Conservation (phyloP, 2,113 vertebrate genomes). For the Collichthys lucidus region DNA sequence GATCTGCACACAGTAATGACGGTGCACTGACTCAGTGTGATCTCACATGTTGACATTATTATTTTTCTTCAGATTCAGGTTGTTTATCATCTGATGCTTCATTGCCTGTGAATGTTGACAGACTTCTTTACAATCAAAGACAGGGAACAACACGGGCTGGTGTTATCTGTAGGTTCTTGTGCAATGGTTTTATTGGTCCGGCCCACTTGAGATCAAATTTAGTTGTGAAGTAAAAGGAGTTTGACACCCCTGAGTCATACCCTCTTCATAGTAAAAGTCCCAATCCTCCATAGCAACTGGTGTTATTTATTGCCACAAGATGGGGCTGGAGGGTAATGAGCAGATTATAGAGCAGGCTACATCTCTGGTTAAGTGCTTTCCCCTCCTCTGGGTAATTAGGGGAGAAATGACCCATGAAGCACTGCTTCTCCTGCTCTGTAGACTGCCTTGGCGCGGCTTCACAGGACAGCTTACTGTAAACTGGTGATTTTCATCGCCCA, state of each 20-base stretch:
- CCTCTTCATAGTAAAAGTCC: background rate
- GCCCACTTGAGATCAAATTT: too few relatives aligned
- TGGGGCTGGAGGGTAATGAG: slow-evolving; percentile 63
- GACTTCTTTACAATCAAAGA: too few relatives aligned
- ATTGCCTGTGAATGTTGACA: too few relatives aligned
- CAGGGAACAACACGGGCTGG: too few relatives aligned
- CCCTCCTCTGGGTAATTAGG: slow-evolving; percentile 71
- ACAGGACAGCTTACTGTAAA: slow-evolving; percentile 74
- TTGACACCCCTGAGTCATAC: background rate
- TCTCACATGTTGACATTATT: too few relatives aligned
- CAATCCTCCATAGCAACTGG: background rate
- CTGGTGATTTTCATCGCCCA: slow-evolving; percentile 60
- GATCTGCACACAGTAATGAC: too few relatives aligned
- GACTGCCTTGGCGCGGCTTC: slow-evolving; percentile 65
- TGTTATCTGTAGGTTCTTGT: too few relatives aligned
- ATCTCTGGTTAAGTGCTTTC: slow-evolving; percentile 46
- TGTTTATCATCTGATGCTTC: too few relatives aligned
- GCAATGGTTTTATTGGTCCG: too few relatives aligned
- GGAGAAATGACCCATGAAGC: slow-evolving; percentile 73
- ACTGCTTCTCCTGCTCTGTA: slow-evolving; percentile 59
- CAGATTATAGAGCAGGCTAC: slow-evolving; percentile 33
- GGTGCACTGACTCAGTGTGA: too few relatives aligned
- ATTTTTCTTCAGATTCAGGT: too few relatives aligned
- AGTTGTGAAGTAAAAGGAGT: too few relatives aligned
- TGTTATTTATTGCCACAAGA: slow-evolving; percentile 66